Evolutionary conservation across 2,113 vertebrate genomes (phyloP).

Genomic region (Phalacrocorax carbo): DNA sequence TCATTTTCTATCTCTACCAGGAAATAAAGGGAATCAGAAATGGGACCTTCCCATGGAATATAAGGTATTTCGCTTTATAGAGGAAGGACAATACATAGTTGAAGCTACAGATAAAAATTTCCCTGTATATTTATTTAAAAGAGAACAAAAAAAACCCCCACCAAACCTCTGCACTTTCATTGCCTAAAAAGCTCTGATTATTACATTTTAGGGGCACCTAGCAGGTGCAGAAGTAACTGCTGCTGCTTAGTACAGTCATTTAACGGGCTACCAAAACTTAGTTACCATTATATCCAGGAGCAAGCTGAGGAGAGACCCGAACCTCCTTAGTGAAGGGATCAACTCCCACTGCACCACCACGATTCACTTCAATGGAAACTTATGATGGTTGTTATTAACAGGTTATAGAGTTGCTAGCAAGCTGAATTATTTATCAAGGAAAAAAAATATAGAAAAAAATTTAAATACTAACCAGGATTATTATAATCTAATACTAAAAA

Average conservation of each 20-base stretch:
- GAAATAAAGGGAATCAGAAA: neutral
- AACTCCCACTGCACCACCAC: neutral
- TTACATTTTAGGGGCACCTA: neutral
- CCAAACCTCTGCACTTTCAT: neutral
- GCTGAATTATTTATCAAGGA: neutral
- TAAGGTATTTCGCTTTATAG: neutral
- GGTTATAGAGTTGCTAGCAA: neutral
- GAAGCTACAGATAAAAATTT: neutral
- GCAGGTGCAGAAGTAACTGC: neutral
- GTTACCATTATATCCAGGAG: neutral
- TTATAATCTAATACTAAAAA: neutral
- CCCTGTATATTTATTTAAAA: neutral
- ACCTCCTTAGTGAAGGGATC: neutral
- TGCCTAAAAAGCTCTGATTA: neutral
- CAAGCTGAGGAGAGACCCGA: neutral
- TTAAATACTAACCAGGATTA: neutral
- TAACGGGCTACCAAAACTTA: neutral
- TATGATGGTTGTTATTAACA: neutral
- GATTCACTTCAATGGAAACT: neutral
- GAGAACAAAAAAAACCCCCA: neutral
- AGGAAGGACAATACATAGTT: neutral
- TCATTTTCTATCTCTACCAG: neutral
- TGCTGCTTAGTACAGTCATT: neutral
- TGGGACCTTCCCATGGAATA: neutral
- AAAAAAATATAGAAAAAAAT: neutral